Evolutionary conservation across 1,140 invertebrate species (phyloP).

Genomic region (Drosophila elegans): DNA sequence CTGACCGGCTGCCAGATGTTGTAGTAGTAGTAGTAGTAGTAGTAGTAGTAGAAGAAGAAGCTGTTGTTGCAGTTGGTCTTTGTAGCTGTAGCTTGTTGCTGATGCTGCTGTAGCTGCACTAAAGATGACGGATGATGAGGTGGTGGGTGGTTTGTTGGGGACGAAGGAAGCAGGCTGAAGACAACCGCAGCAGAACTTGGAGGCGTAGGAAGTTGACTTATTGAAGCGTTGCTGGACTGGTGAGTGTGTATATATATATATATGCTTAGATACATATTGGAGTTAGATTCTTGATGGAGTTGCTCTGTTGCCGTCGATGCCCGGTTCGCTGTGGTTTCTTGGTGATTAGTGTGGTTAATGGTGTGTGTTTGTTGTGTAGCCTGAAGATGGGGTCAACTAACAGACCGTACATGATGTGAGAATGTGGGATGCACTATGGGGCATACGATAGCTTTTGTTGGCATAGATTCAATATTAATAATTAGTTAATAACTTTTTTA

Average conservation of each 20-base stretch:
- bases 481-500: too few relatives aligned
- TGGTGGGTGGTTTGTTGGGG: conserved; percentile 56
- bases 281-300: conserved; percentile 37
- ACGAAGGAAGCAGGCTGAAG: conserved; percentile 26
- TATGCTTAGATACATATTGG: conserved; percentile 17
- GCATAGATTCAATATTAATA: too few relatives aligned
- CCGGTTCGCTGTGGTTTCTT: conserved; percentile 38
- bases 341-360: conserved; percentile 55
- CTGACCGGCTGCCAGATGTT: conserved; percentile 20
- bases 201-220: conserved; percentile 40
- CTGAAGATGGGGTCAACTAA: conserved; percentile 21
- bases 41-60: conserved; percentile 23
- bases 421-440: not conserved
- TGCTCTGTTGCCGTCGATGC: conserved; percentile 50
- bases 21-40: conserved; percentile 8
- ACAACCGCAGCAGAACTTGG: conserved; percentile 39
- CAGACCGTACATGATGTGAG: conserved; percentile 7
- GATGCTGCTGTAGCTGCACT: conserved; percentile 55
- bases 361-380: conserved; percentile 12
- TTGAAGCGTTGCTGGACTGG: conserved; percentile 45
- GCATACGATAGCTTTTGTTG: not conserved
- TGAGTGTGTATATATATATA: conserved; percentile 16
- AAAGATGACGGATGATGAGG: conserved; percentile 55
- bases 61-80: conserved; percentile 31
- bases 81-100: conserved; percentile 41